phyloP scores from a whole-genome alignment of 2,888 invertebrate genomes.

The Oligia latruncula region DNA sequence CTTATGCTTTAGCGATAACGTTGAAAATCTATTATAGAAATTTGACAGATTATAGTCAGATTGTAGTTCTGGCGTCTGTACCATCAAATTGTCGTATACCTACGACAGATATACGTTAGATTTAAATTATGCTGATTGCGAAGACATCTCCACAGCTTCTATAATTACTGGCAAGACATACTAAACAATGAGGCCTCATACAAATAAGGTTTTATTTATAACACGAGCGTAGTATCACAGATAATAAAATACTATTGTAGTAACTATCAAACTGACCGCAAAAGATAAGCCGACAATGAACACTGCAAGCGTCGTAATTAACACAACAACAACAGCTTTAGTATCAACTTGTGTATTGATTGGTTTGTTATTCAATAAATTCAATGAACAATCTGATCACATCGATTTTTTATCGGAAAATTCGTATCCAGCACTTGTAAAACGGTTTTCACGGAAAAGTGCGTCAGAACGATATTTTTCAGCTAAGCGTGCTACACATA shows the following conservation, averaged over 20 bases:
- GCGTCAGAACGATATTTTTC: neutral
- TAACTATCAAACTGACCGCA: constrained; percentile 53
- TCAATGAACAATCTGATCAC: neutral
- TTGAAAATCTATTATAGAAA: no score
- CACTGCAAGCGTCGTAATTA: constrained; percentile 41
- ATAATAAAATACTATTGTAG: constrained; percentile 42
- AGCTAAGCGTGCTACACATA: neutral
- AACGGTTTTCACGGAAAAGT: neutral
- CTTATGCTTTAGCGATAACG: no score
- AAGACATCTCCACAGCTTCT: neutral
- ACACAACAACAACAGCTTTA: constrained; percentile 24
- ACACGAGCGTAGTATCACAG: constrained; percentile 3
- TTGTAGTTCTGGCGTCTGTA: no score
- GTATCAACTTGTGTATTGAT: constrained; percentile 8
- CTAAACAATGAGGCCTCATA: constrained; percentile 9
- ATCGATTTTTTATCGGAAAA: neutral
- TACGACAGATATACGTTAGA: no score
- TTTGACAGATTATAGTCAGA: no score
- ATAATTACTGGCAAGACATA: neutral
- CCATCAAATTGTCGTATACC: no score
- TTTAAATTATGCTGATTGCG: no score
- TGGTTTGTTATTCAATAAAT: constrained; percentile 1
- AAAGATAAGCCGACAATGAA: constrained; percentile 53
- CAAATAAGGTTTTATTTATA: constrained; percentile 22
- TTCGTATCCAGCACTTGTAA: neutral